These are phyloP conservation scores for Oscheius sp. DNA, from an alignment of 1,140 invertebrate species.

Conservation along the genomic window DNA sequence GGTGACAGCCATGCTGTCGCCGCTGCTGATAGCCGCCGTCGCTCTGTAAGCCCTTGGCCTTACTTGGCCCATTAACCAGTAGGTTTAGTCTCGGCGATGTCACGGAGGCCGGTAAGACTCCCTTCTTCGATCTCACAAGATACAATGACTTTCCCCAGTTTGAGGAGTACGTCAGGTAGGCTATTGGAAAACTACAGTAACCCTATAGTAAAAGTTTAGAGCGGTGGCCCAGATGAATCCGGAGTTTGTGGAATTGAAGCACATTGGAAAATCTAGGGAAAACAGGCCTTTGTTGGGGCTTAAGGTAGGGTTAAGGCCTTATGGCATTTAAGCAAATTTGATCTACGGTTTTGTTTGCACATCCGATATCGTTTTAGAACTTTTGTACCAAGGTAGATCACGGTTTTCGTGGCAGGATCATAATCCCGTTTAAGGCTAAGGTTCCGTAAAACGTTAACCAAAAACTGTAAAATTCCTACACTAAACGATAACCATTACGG, in stretches of 20 bases:
- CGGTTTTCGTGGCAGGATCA: too few relatives aligned
- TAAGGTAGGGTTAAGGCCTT: too few relatives aligned
- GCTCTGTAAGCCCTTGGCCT: background rate
- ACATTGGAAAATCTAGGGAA: constrained; percentile 43
- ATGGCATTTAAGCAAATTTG: too few relatives aligned
- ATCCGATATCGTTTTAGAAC: too few relatives aligned
- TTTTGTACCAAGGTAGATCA: too few relatives aligned
- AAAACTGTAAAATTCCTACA: too few relatives aligned
- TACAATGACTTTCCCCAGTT: constrained; percentile 55
- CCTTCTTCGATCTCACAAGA: constrained; percentile 2
- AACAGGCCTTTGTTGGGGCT: constrained; percentile 46
- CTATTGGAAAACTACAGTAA: background rate
- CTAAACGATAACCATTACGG: too few relatives aligned
- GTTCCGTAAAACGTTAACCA: too few relatives aligned
- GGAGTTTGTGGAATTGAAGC: constrained; percentile 41
- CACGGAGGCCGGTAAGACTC: background rate
- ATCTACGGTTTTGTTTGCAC: too few relatives aligned
- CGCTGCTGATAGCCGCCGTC: background rate
- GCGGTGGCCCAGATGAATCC: constrained; percentile 46
- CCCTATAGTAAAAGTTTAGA: background rate
- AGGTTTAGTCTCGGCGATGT: background rate
- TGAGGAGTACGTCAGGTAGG: constrained; percentile 44
- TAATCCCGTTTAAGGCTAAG: too few relatives aligned
- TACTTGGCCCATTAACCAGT: background rate
- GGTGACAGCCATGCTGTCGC: constrained; percentile 2